Evolutionary conservation across 1,140 invertebrate species (phyloP).

Genomic region (Bilobella aurantiaca): DNA sequence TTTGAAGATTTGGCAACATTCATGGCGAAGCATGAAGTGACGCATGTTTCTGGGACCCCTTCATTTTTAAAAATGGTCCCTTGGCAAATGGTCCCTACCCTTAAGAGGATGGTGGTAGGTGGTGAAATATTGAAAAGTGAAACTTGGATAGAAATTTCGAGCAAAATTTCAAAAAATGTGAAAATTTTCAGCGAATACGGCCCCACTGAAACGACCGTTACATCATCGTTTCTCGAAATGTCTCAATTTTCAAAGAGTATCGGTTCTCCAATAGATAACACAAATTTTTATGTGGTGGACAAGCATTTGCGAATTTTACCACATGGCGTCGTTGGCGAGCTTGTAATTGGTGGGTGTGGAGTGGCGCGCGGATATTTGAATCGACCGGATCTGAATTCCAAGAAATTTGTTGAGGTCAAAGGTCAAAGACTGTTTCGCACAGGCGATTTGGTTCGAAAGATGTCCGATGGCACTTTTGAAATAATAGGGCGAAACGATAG

Average conservation of each 20-base stretch:
- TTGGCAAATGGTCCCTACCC: not conserved
- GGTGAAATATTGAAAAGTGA: not conserved
- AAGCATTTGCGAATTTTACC: not conserved
- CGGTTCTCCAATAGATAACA: not conserved
- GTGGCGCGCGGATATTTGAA: not conserved
- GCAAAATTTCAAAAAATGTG: no score
- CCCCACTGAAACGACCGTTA: not conserved
- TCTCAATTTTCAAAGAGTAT: not conserved
- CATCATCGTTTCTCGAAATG: not conserved
- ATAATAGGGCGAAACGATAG: not conserved
- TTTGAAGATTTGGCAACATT: not conserved
- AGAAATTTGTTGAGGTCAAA: not conserved
- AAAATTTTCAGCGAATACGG: not conserved
- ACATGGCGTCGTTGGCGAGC: not conserved
- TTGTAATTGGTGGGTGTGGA: not conserved
- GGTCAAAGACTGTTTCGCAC: not conserved
- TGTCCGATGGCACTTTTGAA: not conserved
- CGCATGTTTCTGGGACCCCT: not conserved
- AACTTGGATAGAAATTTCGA: no score
- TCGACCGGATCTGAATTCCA: not conserved
- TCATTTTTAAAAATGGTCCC: not conserved
- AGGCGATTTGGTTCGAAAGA: not conserved
- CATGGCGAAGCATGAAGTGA: not conserved
- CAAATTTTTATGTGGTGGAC: not conserved
- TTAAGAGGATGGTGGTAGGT: not conserved